Conservation (phyloP, 2,888 invertebrate species). For the Dorcus parallelipipedus region DNA sequence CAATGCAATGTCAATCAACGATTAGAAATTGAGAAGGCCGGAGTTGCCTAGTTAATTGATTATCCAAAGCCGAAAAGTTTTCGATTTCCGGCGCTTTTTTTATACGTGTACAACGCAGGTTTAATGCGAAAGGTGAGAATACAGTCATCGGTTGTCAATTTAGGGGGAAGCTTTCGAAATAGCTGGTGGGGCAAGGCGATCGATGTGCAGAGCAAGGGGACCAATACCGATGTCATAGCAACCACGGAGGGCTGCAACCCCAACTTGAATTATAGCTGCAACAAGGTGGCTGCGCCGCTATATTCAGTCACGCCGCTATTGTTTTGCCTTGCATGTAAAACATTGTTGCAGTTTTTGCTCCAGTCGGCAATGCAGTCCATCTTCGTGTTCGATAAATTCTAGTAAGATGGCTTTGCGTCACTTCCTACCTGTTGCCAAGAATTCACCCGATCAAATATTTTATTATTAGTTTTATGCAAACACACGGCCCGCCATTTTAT, state of each 20-base stretch:
- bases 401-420: conserved; percentile 18
- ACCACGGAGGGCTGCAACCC: conserved; percentile 53
- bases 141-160: conserved; percentile 39
- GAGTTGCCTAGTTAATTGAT: too few relatives aligned
- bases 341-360: conserved; percentile 12
- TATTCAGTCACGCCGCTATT: conserved; percentile 27
- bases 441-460: neutral
- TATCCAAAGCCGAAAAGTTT: too few relatives aligned
- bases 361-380: conserved; percentile 9
- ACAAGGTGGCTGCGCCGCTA: conserved; percentile 40
- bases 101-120: neutral
- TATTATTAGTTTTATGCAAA: too few relatives aligned
- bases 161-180: conserved; percentile 50
- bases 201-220: conserved; percentile 47
- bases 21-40: too few relatives aligned
- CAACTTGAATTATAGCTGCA: conserved; percentile 50
- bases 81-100: neutral
- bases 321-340: conserved; percentile 28
- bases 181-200: conserved; percentile 51
- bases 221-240: conserved; percentile 50
- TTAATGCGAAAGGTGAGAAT: conserved; percentile 14
- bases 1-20: too few relatives aligned
- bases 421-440: conserved; percentile 36
- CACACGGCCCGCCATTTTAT: too few relatives aligned
- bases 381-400: conserved; percentile 4